Conservation (phyloP, 2,113 vertebrate species). For the Syrmaticus mikado region DNA sequence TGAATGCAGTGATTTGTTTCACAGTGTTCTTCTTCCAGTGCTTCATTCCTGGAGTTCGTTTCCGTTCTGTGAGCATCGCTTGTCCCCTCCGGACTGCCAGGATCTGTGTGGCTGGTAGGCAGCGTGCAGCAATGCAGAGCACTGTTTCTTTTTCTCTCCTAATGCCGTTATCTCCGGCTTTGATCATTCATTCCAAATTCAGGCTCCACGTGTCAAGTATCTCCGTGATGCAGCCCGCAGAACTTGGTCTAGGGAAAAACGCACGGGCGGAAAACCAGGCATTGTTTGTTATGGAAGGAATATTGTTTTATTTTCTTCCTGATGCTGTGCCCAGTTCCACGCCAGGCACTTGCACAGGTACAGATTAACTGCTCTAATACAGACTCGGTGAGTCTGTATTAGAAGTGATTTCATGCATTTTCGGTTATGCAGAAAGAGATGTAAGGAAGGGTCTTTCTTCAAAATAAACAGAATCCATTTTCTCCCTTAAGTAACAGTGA, state of each 20-base stretch:
- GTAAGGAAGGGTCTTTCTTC: constrained; percentile 36
- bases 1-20: background rate
- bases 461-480: constrained; percentile 59
- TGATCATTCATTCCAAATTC: constrained; percentile 15
- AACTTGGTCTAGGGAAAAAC: background rate
- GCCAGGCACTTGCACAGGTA: constrained; percentile 31
- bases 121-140: background rate
- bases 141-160: background rate
- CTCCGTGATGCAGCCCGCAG: background rate
- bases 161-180: background rate
- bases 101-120: background rate
- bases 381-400: background rate
- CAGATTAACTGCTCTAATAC: constrained; percentile 9
- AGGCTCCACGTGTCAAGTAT: background rate
- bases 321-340: background rate
- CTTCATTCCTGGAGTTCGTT: background rate
- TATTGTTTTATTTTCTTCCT: background rate
- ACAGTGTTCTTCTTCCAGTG: background rate
- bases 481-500: constrained; percentile 72
- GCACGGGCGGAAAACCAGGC: rapidly evolving
- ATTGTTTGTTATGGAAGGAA: background rate
- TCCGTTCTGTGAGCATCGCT: background rate
- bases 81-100: background rate
- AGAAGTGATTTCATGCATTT: constrained; percentile 9
- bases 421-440: constrained; percentile 33